These are phyloP conservation scores for Dolichotis patagonum DNA, from an alignment of 2,113 vertebrate genomes.

Conservation along the genomic window DNA sequence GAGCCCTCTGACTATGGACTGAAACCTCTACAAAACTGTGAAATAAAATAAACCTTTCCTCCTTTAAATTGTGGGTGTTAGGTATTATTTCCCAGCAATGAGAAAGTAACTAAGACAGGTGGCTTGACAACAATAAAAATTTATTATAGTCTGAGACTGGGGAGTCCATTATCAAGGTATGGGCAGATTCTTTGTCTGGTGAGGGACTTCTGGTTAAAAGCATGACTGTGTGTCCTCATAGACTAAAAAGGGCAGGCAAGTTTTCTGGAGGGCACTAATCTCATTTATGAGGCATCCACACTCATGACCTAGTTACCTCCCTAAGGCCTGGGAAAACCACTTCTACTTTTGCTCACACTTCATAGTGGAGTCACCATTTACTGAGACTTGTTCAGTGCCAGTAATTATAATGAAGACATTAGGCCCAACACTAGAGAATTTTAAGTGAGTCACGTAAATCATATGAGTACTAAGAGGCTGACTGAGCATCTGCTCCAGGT, in stretches of 20 bases:
- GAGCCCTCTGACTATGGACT: background rate
- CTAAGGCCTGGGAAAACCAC: too few relatives aligned
- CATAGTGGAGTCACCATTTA: background rate
- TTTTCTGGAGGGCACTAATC: background rate
- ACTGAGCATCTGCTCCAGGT: accelerated
- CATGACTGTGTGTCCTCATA: background rate
- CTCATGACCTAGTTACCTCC: background rate
- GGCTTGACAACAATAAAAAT: background rate
- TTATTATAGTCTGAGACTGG: background rate
- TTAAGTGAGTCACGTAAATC: background rate
- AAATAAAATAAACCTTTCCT: background rate
- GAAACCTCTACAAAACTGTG: background rate
- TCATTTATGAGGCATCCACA: background rate
- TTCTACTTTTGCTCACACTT: too few relatives aligned
- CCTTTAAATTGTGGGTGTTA: background rate
- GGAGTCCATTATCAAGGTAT: background rate
- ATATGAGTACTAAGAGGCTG: accelerated
- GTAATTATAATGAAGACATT: accelerated
- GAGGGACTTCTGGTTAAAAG: background rate
- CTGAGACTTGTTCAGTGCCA: background rate
- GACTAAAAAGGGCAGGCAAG: background rate
- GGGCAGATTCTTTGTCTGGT: background rate
- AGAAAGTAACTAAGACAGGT: background rate
- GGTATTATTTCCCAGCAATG: background rate
- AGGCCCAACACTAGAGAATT: background rate